phyloP scores from a whole-genome alignment of 2,113 vertebrate species.

The Clarias macrocephalus region DNA sequence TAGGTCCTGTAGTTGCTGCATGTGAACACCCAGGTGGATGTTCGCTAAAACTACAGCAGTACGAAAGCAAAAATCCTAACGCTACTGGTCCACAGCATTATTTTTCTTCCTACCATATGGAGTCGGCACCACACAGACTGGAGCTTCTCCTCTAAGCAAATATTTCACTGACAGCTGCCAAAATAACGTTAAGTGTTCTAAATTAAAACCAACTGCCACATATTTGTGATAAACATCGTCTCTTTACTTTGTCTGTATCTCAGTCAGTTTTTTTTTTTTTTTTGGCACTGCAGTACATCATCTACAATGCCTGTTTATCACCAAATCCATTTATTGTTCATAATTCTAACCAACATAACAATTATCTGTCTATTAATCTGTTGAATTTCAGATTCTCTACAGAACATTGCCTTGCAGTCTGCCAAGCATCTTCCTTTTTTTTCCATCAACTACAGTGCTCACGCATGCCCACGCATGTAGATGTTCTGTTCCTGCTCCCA shows the following conservation, averaged over 20 bases:
- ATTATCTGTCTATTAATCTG: background rate
- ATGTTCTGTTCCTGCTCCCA: conserved; percentile 12
- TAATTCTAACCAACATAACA: background rate
- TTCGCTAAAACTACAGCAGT: background rate
- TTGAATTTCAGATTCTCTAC: background rate
- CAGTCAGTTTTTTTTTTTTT: background rate
- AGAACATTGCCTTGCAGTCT: background rate
- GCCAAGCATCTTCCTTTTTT: background rate
- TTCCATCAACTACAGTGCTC: background rate
- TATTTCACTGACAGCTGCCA: background rate
- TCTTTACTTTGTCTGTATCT: background rate
- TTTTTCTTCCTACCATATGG: background rate
- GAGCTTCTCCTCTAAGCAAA: background rate
- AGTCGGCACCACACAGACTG: background rate
- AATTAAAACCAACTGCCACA: background rate
- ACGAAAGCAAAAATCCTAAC: background rate
- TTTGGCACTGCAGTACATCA: background rate
- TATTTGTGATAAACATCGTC: background rate
- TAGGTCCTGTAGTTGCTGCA: background rate
- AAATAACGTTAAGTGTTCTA: background rate
- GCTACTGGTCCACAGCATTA: background rate
- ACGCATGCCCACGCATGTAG: conserved; percentile 4
- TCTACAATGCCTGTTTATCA: background rate
- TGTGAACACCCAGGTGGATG: background rate
- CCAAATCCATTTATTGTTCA: background rate